phyloP scores from a whole-genome alignment of 2,888 invertebrate genomes.

The Rhingia campestris region DNA sequence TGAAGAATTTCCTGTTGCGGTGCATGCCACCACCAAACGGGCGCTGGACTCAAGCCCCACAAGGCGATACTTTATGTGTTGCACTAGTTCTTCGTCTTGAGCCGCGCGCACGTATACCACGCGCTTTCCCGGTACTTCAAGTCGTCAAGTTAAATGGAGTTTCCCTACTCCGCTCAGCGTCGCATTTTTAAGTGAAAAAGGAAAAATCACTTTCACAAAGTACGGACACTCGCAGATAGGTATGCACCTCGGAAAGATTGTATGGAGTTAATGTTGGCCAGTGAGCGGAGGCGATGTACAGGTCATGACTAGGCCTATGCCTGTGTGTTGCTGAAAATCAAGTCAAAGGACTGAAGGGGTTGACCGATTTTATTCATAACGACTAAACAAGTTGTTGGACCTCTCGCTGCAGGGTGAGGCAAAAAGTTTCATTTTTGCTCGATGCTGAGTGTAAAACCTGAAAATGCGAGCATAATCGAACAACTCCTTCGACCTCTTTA shows the following conservation, averaged over 20 bases:
- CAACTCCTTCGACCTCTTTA: constrained; percentile 48
- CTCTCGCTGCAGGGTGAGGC: neutral
- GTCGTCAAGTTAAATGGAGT: constrained; percentile 22
- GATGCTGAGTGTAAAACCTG: constrained; percentile 26
- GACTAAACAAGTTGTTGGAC: constrained; percentile 35
- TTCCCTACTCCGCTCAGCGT: constrained; percentile 7
- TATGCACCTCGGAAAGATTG: neutral
- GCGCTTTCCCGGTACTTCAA: constrained; percentile 11
- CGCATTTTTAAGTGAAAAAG: constrained; percentile 22
- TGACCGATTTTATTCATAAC: constrained; percentile 10
- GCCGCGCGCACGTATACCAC: constrained; percentile 4
- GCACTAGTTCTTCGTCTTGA: constrained; percentile 31
- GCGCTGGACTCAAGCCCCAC: constrained; percentile 13
- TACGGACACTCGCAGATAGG: neutral
- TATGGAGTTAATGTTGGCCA: neutral
- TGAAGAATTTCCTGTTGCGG: constrained; percentile 67
- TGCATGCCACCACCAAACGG: constrained; percentile 28
- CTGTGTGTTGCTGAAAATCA: neutral
- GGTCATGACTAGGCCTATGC: constrained; percentile 14
- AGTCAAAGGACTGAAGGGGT: constrained; percentile 12
- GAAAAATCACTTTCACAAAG: constrained; percentile 33
- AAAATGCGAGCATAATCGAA: constrained; percentile 25
- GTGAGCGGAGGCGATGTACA: neutral
- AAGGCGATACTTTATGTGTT: constrained; percentile 19
- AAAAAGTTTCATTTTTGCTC: neutral